Evolutionary conservation across 1,140 invertebrate species (phyloP).

Genomic region (Heliconius hewitsoni): DNA sequence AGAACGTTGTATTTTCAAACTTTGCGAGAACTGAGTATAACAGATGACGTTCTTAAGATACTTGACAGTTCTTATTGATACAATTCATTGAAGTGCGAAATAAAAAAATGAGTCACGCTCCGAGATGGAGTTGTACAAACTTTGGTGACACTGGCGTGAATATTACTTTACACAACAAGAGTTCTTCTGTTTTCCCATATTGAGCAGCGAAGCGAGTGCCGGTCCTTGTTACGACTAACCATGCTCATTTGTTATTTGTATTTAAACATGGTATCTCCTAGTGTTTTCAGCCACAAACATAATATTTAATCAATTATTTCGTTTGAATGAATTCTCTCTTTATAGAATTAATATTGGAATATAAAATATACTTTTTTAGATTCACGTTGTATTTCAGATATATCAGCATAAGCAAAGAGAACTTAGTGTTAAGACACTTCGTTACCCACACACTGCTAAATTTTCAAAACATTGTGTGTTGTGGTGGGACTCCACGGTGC

Average conservation of each 20-base stretch:
- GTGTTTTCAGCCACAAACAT: too few relatives aligned
- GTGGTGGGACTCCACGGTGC: too few relatives aligned
- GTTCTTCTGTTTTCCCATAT: neutral
- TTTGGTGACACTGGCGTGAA: neutral
- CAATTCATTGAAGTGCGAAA: conserved; percentile 30
- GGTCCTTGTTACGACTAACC: neutral
- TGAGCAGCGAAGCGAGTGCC: neutral
- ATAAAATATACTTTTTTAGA: too few relatives aligned
- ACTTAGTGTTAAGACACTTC: too few relatives aligned
- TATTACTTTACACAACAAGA: neutral
- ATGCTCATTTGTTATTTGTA: neutral
- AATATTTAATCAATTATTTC: too few relatives aligned
- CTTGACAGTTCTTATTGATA: conserved; percentile 35
- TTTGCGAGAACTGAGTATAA: conserved; percentile 35
- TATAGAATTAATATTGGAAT: too few relatives aligned
- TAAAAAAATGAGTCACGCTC: conserved; percentile 1
- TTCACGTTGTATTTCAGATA: too few relatives aligned
- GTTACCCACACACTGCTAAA: too few relatives aligned
- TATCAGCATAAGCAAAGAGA: too few relatives aligned
- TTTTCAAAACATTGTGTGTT: too few relatives aligned
- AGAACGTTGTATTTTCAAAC: conserved; percentile 29
- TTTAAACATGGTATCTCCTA: neutral
- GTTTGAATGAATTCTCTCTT: too few relatives aligned
- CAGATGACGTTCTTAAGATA: conserved; percentile 35
- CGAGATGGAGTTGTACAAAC: neutral